Percentiles rank a stretch among this genome's conserved stretches.
These are phyloP conservation scores for Whitmania pigra DNA, from an alignment of 1,140 invertebrate species.

Conservation along the genomic window DNA sequence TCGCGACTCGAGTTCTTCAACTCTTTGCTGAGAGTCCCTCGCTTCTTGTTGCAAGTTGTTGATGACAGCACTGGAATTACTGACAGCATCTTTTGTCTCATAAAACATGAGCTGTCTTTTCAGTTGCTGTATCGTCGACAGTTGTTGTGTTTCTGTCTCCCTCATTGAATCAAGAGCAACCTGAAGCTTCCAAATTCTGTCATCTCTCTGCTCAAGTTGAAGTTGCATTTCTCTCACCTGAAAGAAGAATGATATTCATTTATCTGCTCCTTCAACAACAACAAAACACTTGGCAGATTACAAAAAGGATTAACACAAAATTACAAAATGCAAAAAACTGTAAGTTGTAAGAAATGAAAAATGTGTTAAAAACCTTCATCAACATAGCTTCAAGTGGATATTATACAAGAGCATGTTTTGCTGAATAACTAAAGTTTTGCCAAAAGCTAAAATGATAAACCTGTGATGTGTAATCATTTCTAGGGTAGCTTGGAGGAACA, in stretches of 20 bases:
- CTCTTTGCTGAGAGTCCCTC: not conserved
- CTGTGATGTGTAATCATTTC: too few relatives aligned
- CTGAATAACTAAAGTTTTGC: too few relatives aligned
- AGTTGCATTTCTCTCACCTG: slow-evolving; percentile 7
- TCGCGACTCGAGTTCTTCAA: not conserved
- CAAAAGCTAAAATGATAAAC: too few relatives aligned
- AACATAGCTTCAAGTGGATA: too few relatives aligned
- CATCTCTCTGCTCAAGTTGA: slow-evolving; percentile 9
- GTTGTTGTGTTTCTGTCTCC: not conserved
- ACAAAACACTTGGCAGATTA: too few relatives aligned
- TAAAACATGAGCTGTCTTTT: slow-evolving; percentile 9
- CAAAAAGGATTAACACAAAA: too few relatives aligned
- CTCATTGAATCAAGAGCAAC: not conserved
- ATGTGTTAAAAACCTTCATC: too few relatives aligned
- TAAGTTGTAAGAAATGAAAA: too few relatives aligned
- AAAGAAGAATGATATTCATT: not conserved
- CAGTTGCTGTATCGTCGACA: not conserved
- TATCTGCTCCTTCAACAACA: too few relatives aligned
- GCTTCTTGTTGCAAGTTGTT: not conserved
- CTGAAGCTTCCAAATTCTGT: slow-evolving; percentile 1
- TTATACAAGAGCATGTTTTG: too few relatives aligned
- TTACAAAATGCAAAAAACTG: too few relatives aligned
- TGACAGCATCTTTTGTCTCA: not conserved
- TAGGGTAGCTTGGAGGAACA: too few relatives aligned
- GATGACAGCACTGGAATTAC: not conserved